Conservation (phyloP, 2,797 vertebrate genomes). For the Malurus splendens region DNA sequence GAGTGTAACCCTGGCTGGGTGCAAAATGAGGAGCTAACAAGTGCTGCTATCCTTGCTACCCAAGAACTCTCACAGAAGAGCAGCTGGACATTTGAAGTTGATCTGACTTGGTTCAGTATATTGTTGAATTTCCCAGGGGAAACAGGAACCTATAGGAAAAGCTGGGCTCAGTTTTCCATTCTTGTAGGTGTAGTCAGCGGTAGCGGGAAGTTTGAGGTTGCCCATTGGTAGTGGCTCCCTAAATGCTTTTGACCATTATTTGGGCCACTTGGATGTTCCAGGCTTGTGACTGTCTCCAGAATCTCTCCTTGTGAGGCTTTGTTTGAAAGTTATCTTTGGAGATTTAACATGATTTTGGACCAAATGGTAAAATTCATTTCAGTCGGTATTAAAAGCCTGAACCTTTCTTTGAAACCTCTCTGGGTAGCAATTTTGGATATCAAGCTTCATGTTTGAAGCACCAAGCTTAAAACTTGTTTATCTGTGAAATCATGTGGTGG, state of each 20-base stretch:
- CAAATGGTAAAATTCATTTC: accelerated
- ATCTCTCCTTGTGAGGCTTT: not conserved
- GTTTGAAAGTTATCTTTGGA: not conserved
- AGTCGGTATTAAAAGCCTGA: accelerated
- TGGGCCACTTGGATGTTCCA: not conserved
- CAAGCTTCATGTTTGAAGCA: not conserved
- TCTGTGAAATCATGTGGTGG: not conserved
- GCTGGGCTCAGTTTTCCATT: not conserved
- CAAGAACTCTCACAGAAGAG: not conserved
- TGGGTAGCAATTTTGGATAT: not conserved
- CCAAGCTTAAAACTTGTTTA: not conserved
- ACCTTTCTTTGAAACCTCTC: not conserved
- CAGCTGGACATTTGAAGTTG: not conserved
- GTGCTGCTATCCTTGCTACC: not conserved
- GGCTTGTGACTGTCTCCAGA: not conserved
- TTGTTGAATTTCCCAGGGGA: not conserved
- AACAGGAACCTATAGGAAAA: not conserved
- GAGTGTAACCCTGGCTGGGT: not conserved
- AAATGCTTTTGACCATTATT: not conserved
- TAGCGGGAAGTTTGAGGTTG: not conserved
- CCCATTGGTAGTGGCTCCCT: accelerated
- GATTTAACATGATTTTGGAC: not conserved
- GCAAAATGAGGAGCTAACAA: not conserved
- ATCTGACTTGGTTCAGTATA: not conserved
- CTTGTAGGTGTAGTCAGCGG: not conserved